Conservation (phyloP, 2,113 vertebrate species). For the Empidonax traillii region DNA sequence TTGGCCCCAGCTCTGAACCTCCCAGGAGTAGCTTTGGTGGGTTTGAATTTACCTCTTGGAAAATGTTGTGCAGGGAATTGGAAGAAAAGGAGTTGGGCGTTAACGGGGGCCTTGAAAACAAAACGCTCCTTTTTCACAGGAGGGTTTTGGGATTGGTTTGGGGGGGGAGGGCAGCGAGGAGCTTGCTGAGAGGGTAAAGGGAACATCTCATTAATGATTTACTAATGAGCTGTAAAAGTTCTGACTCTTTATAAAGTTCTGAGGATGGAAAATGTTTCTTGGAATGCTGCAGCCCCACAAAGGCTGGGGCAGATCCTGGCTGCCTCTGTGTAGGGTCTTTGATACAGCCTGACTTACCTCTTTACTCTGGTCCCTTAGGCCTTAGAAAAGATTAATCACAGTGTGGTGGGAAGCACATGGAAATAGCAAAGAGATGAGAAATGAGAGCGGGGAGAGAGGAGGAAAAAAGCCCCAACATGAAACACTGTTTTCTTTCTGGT, state of each 20-base stretch:
- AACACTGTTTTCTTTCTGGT: conserved; percentile 79
- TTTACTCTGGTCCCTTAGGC: conserved; percentile 66
- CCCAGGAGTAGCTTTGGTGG: background rate
- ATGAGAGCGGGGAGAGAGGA: conserved; percentile 60
- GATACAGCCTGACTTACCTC: conserved; percentile 66
- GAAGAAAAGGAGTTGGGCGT: conserved; percentile 12
- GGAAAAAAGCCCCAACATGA: conserved; percentile 71
- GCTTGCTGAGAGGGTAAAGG: conserved; percentile 46
- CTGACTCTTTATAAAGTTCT: conserved; percentile 42
- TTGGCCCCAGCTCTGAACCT: background rate
- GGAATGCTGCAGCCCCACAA: conserved; percentile 52
- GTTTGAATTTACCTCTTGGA: conserved; percentile 2
- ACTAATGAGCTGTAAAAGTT: conserved; percentile 54
- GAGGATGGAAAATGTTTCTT: conserved; percentile 61
- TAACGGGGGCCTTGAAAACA: background rate
- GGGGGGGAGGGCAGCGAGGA: background rate
- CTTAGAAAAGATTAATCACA: conserved; percentile 74
- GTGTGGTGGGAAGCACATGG: conserved; percentile 73
- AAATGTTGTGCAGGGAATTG: background rate
- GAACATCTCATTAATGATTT: conserved; percentile 66
- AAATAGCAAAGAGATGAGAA: conserved; percentile 73
- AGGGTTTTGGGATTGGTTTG: conserved; percentile 4
- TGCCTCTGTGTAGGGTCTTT: conserved; percentile 72
- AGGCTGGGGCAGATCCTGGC: conserved; percentile 59
- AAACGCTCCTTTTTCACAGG: conserved; percentile 14